Conservation (phyloP, 2,888 invertebrate species). For the Bugulina stolonifera region DNA sequence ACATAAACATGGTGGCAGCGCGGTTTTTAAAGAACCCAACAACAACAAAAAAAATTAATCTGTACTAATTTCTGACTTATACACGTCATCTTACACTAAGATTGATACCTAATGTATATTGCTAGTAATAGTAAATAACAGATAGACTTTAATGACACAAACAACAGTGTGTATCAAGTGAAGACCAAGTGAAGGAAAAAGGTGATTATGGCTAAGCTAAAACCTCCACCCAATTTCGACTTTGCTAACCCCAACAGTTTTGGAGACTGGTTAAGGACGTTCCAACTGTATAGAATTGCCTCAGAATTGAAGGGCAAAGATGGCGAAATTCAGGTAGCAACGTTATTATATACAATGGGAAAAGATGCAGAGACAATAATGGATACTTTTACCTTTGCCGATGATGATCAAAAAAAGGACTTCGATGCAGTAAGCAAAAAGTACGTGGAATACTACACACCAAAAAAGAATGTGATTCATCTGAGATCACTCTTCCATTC, state of each 20-base stretch:
- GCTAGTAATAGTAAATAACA: too few relatives aligned
- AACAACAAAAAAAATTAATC: too few relatives aligned
- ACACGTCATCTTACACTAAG: too few relatives aligned
- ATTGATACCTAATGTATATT: too few relatives aligned
- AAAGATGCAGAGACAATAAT: not conserved
- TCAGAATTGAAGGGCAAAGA: not conserved
- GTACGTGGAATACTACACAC: not conserved
- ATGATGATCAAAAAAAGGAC: not conserved
- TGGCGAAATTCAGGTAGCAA: not conserved
- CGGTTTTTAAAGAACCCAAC: too few relatives aligned
- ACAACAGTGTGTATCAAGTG: too few relatives aligned
- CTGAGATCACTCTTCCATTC: not conserved
- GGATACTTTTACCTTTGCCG: not conserved
- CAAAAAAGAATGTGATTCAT: not conserved
- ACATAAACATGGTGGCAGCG: too few relatives aligned
- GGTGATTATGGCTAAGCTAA: not conserved
- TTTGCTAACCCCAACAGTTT: not conserved
- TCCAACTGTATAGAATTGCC: not conserved
- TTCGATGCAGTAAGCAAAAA: not conserved
- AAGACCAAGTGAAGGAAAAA: too few relatives aligned
- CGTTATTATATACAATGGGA: not conserved
- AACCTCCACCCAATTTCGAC: not conserved
- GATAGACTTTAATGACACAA: too few relatives aligned
- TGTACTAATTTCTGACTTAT: too few relatives aligned
- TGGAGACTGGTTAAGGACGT: not conserved